Evolutionary conservation across 2,797 vertebrate genomes (phyloP), one percentile per base, ranked within the genome.

Genomic region (Gallinago stenura): DNA sequence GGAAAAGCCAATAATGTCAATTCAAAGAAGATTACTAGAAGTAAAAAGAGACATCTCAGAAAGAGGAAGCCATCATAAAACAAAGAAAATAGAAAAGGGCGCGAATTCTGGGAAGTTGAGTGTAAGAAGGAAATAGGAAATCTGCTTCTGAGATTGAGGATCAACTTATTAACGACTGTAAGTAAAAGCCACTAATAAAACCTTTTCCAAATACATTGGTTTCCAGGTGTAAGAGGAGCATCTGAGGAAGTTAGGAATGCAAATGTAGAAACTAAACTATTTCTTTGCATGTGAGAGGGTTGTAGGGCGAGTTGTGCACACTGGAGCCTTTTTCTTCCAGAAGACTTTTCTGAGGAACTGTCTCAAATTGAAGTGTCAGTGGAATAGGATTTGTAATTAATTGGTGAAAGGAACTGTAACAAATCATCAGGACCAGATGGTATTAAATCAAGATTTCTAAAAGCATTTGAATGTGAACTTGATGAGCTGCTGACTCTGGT

Each of bases 401-500:
- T 97, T 93, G 86, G 66, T 93, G 92, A 89, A 96, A 83, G 83
- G 71, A 94, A 73, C 83, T 93, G 86, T 95, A 93, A 91, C 86
- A 97, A 90, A 95, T 96, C 95, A 83, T 92, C 86, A 80, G 60
- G 68, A 95, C 93, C 62, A 96, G 86, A 85, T 90, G 92, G 86
- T 92, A 87, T 96, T 96, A 96, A 96, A 96, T 96, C 93, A 96
- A 92, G 90, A 73, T 95, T 96, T 95, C 83, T 83, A 77, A 87
- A 94, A 94, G 92, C 78, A 90, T 97, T 96, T 97, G 90, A 96
- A 96, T 94, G 78, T 95, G 93, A 89, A 94, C 93, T 95, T 92
- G 92, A 96, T 96, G 95, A 95, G 81, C 86, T 0, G 2, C 95
- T 80, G 93, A 93, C 95, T 96, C 62, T 90, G 87, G 66, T 85